Conservation (phyloP, 2,888 invertebrate genomes). For the Melitaea athalia region DNA sequence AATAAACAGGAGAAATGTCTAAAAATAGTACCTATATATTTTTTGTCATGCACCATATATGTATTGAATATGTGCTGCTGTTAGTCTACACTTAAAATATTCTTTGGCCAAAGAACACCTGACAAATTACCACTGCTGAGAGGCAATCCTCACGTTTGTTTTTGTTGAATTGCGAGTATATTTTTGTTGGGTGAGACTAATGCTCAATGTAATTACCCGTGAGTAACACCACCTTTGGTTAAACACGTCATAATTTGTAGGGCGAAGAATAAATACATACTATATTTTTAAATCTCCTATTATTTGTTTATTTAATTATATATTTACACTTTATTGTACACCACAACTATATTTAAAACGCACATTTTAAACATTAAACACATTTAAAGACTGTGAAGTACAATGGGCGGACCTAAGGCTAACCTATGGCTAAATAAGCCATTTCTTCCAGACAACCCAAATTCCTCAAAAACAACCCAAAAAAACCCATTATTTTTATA, state of each 20-base stretch:
- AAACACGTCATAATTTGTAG: slow-evolving; percentile 31
- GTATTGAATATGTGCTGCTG: background rate
- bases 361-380: too few relatives aligned
- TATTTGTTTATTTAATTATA: too few relatives aligned
- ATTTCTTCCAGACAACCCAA: too few relatives aligned
- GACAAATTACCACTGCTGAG: slow-evolving; percentile 75
- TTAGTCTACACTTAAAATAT: slow-evolving; percentile 23
- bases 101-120: slow-evolving; percentile 66
- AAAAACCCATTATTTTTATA: too few relatives aligned
- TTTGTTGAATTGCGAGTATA: slow-evolving; percentile 74
- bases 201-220: slow-evolving; percentile 62
- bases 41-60: background rate
- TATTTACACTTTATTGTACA: too few relatives aligned
- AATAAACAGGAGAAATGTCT: background rate
- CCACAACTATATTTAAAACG: too few relatives aligned
- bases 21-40: too few relatives aligned
- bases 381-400: too few relatives aligned
- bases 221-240: slow-evolving; percentile 34
- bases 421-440: too few relatives aligned
- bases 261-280: slow-evolving; percentile 6
- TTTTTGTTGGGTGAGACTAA: slow-evolving; percentile 71
- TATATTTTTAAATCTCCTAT: background rate
- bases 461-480: too few relatives aligned
- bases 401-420: too few relatives aligned
- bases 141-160: slow-evolving; percentile 77